Percentiles rank a stretch among this genome's conserved stretches.
Evolutionary conservation across 1,140 invertebrate genomes (phyloP).

Genomic region (Ridgeia piscesae): DNA sequence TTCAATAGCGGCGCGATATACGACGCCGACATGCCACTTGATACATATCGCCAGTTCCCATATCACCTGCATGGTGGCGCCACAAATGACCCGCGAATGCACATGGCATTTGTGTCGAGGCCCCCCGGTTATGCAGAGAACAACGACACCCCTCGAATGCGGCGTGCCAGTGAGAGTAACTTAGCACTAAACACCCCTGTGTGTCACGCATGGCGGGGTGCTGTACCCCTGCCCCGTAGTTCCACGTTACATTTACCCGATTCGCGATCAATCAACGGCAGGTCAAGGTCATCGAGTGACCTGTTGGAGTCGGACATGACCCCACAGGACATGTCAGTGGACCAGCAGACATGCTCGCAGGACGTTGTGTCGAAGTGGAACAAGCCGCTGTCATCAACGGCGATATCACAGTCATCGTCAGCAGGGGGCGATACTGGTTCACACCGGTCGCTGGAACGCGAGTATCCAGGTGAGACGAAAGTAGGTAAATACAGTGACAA

Average conservation of each 20-base stretch:
- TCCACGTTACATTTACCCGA: not conserved
- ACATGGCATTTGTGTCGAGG: not conserved
- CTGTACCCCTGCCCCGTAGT: not conserved
- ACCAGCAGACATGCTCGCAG: not conserved
- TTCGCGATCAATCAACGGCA: not conserved
- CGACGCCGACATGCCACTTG: not conserved
- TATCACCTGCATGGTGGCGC: not conserved
- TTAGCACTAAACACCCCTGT: not conserved
- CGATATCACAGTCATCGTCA: not conserved
- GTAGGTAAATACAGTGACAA: not conserved
- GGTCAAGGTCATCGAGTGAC: constrained; percentile 3
- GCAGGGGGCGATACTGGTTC: not conserved
- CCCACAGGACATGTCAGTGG: not conserved
- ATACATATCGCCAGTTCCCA: not conserved
- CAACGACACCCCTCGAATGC: not conserved
- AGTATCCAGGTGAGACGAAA: not conserved
- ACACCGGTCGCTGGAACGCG: not conserved
- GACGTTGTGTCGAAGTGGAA: not conserved
- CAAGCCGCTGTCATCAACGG: not conserved
- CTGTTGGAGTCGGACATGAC: not conserved
- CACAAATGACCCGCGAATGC: not conserved
- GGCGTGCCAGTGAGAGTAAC: not conserved
- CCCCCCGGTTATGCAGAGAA: not conserved
- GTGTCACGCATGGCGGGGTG: not conserved
- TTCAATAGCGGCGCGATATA: not conserved